Percentiles rank a stretch among this genome's conserved stretches.
Conservation (phyloP, 2,888 invertebrate genomes). For the Calameuta filiformis region DNA sequence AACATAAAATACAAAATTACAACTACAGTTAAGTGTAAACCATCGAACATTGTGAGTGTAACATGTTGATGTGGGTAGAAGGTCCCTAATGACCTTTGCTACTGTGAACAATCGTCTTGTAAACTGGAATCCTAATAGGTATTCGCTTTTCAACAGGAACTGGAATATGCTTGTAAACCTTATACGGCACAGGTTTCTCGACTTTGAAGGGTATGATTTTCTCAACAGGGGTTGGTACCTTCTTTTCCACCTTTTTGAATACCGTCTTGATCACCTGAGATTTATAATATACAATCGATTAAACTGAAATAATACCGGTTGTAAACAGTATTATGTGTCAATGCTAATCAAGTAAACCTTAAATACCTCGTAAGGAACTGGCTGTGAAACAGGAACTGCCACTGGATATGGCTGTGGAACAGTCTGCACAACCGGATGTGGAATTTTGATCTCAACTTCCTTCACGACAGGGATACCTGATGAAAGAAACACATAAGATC, state of each 20-base stretch:
- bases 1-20: background rate
- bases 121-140: slow-evolving; percentile 76
- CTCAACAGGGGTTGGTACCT: slow-evolving; percentile 73
- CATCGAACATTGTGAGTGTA: background rate
- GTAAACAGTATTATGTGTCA: too few relatives aligned
- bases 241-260: slow-evolving; percentile 46
- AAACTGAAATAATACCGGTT: background rate
- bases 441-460: slow-evolving; percentile 69
- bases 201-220: slow-evolving; percentile 75
- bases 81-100: slow-evolving; percentile 64
- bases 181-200: slow-evolving; percentile 77
- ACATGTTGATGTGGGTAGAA: background rate
- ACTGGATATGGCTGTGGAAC: slow-evolving; percentile 75
- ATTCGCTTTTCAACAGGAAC: slow-evolving; percentile 75
- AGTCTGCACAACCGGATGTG: slow-evolving; percentile 68
- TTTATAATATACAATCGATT: background rate
- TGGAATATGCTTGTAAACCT: slow-evolving; percentile 73
- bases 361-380: slow-evolving; percentile 58
- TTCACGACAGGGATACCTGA: slow-evolving; percentile 70
- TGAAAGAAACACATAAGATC: background rate
- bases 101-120: slow-evolving; percentile 77
- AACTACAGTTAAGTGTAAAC: background rate
- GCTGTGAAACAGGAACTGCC: slow-evolving; percentile 74
- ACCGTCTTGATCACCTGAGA: slow-evolving; percentile 47
- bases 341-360: background rate